Evolutionary conservation across 2,888 invertebrate genomes (phyloP), one percentile per base, ranked within the genome.

Genomic region (Ormyrus thymus): DNA sequence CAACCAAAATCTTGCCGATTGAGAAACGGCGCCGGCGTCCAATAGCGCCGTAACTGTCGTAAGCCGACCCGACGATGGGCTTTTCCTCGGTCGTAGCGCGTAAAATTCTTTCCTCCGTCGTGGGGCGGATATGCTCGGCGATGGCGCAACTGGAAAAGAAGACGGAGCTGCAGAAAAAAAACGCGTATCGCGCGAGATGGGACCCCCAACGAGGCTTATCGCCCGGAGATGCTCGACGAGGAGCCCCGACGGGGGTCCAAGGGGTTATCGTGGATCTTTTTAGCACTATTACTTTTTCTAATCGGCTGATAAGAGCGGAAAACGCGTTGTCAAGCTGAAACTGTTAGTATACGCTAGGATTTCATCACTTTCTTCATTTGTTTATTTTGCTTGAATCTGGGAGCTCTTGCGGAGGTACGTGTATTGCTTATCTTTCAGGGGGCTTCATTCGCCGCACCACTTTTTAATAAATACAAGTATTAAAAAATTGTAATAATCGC

Each of bases 171-270:
- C 29, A 29, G 29, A 46, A 8, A 53, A 62, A 53, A 79, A 64
- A 65, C 50, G 48, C 51, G 68, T 51, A 71, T 77, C 46, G 50
- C 45, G 59, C 43, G 15, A 65, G 53, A 71, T 77, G 59, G 59
- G 66, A 66, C 77, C 77, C 64, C 77, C 72, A 77, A 61, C 66
- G 43, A 59, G 43, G 65, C 58, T 66, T 72, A 66, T 77, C 76
- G 7, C 7, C 13, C 11, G 45, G 6, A 43, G 13, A 6, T 7
- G 11, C 10, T 4, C 6, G 58, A 50, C 56, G 70, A 64, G 11
- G 5, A 1, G 50, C 55, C 58, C 43, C 43, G 56, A 29, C 9
- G 15, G 50, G 46, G 64, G 64, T 55, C 45, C 45, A 51, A 70
- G 51, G 53, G 76, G 76, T 76, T 76, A 76, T 76, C 76, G 66